Evolutionary conservation across 2,888 invertebrate genomes (phyloP).

Genomic region (Hirtodrosophila histrioides): DNA sequence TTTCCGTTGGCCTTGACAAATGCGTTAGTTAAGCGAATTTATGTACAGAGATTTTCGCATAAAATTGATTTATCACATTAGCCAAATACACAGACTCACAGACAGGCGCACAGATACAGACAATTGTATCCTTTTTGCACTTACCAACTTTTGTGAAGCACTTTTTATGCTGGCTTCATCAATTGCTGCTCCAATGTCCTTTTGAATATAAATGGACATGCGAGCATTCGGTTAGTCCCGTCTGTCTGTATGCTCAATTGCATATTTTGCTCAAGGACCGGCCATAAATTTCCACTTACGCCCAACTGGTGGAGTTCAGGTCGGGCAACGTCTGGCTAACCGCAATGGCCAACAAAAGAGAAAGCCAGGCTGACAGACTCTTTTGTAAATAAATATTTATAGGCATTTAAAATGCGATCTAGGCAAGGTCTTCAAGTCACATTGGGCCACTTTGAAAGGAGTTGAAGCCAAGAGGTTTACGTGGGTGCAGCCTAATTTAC

Average conservation of each 20-base stretch:
- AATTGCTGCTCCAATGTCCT: slow-evolving; percentile 58
- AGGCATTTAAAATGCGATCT: slow-evolving; percentile 64
- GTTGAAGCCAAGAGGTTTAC: background rate
- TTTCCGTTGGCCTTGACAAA: slow-evolving; percentile 48
- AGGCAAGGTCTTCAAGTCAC: slow-evolving; percentile 19
- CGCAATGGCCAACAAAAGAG: slow-evolving; percentile 31
- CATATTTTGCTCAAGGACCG: slow-evolving; percentile 59
- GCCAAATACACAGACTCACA: slow-evolving; percentile 30
- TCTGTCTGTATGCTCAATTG: slow-evolving; percentile 49
- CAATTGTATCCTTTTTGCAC: slow-evolving; percentile 63
- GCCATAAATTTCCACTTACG: slow-evolving; percentile 58
- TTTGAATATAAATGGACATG: slow-evolving; percentile 61
- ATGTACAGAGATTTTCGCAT: slow-evolving; percentile 58
- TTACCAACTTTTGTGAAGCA: slow-evolving; percentile 42
- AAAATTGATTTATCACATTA: slow-evolving; percentile 69
- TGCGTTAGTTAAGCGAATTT: slow-evolving; percentile 64
- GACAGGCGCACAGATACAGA: slow-evolving; percentile 22
- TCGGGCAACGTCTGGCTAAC: slow-evolving; percentile 41
- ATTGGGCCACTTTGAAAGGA: slow-evolving; percentile 18
- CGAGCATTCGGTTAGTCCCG: slow-evolving; percentile 22
- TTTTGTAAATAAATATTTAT: slow-evolving; percentile 70
- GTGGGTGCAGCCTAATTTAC: slow-evolving; percentile 59
- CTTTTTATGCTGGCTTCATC: slow-evolving; percentile 54
- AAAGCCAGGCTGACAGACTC: slow-evolving; percentile 5
- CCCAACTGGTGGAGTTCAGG: slow-evolving; percentile 10